These are phyloP conservation scores for Gibbula magus DNA, from an alignment of 2,888 invertebrate species.

Conservation along the genomic window DNA sequence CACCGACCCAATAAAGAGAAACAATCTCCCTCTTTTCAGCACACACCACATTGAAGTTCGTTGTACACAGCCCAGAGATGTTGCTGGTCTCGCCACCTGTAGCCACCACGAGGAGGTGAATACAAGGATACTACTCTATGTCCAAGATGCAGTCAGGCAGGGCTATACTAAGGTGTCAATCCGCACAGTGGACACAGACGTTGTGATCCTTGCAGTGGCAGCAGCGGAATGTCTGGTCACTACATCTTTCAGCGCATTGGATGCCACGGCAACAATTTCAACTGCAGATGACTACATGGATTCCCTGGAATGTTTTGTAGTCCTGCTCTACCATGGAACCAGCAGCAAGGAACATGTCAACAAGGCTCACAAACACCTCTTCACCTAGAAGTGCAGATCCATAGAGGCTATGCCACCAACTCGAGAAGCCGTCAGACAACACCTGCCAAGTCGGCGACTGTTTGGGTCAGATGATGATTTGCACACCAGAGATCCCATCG, in stretches of 20 bases:
- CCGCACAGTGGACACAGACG: constrained; percentile 39
- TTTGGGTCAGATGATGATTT: no score
- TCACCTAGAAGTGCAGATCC: constrained; percentile 28
- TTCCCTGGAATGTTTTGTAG: constrained; percentile 40
- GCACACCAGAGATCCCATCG: no score
- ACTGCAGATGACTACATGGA: constrained; percentile 29
- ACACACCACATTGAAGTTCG: constrained; percentile 7
- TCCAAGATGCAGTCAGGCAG: constrained; percentile 15
- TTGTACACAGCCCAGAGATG: constrained; percentile 1
- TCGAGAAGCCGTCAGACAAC: no score
- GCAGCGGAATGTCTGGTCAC: not conserved
- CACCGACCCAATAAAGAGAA: no score
- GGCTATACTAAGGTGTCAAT: constrained; percentile 29
- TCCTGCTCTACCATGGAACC: constrained; percentile 44
- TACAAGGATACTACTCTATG: constrained; percentile 36
- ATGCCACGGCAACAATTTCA: no score
- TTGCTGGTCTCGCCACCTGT: constrained; percentile 30
- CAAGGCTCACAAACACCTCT: constrained; percentile 40
- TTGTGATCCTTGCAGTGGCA: constrained; percentile 39
- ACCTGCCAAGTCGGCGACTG: no score
- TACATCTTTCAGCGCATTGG: no score
- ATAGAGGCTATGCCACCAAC: not conserved
- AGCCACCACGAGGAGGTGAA: constrained; percentile 46
- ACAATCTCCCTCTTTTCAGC: no score
- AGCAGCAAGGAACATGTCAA: constrained; percentile 32